Evolutionary conservation across 1,140 invertebrate genomes (phyloP).

Genomic region (Copidosoma floridanum): DNA sequence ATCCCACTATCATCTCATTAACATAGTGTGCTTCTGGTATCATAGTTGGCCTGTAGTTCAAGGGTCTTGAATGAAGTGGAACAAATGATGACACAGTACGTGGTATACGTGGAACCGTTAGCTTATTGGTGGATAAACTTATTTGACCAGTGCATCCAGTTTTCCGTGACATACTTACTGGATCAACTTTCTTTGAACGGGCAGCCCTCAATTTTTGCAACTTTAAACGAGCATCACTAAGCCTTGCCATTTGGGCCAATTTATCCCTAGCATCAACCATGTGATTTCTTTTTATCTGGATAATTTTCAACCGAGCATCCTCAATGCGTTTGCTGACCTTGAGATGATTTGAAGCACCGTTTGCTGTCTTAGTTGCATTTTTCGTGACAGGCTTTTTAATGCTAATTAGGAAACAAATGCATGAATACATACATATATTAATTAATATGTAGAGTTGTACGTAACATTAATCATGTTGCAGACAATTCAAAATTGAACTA

Average conservation of each 20-base stretch:
- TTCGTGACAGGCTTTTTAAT: neutral
- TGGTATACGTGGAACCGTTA: constrained; percentile 31
- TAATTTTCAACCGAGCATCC: constrained; percentile 70
- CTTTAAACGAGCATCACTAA: constrained; percentile 65
- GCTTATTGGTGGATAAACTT: constrained; percentile 56
- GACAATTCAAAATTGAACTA: too few species aligned
- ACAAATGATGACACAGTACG: constrained; percentile 33
- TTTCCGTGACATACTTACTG: constrained; percentile 52
- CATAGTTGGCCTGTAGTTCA: constrained; percentile 38
- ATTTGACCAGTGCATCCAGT: constrained; percentile 57
- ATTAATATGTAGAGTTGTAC: too few species aligned
- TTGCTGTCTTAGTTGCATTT: constrained; percentile 31
- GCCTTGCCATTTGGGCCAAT: constrained; percentile 65
- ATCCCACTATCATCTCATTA: constrained; percentile 43
- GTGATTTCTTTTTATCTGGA: constrained; percentile 66
- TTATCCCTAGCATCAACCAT: constrained; percentile 69
- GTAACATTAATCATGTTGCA: too few species aligned
- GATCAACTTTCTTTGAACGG: constrained; percentile 40
- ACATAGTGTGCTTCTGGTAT: constrained; percentile 41
- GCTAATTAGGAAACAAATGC: neutral
- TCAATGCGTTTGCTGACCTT: constrained; percentile 38
- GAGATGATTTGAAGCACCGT: constrained; percentile 25
- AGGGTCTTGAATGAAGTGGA: constrained; percentile 29
- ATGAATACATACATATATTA: neutral
- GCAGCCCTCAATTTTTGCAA: constrained; percentile 56